Evolutionary conservation across 2,797 vertebrate genomes (phyloP).

Genomic region (Ptychadena robeensis): DNA sequence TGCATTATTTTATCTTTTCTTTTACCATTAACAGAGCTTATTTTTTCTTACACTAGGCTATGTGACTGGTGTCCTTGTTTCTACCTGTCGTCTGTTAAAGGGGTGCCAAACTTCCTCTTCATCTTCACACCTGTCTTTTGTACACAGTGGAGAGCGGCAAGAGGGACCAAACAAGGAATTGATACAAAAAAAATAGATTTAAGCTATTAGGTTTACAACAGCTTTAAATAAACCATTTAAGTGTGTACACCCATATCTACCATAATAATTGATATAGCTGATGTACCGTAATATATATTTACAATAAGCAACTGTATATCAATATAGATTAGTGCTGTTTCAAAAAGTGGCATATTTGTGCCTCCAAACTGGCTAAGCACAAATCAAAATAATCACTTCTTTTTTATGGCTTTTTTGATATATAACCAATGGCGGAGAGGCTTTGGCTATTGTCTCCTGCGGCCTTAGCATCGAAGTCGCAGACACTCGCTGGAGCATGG

Average conservation of each 20-base stretch:
- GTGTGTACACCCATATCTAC: background rate
- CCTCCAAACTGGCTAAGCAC: background rate
- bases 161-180: too few relatives aligned
- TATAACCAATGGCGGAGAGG: constrained; percentile 1
- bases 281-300: background rate
- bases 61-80: too few relatives aligned
- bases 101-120: too few relatives aligned
- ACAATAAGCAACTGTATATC: background rate
- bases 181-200: too few relatives aligned
- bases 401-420: constrained; percentile 27
- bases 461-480: constrained; percentile 21
- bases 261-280: background rate
- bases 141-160: too few relatives aligned
- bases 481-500: constrained; percentile 23
- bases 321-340: background rate
- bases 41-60: too few relatives aligned
- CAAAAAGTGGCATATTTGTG: background rate
- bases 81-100: too few relatives aligned
- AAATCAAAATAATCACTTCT: constrained; percentile 30
- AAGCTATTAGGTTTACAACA: too few relatives aligned
- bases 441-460: constrained; percentile 21
- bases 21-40: too few relatives aligned
- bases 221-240: too few relatives aligned
- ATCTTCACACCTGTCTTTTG: too few relatives aligned
- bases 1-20: too few relatives aligned